These are phyloP conservation scores for Trematocara nigrifrons DNA, from an alignment of 2,113 vertebrate species.

Conservation along the genomic window DNA sequence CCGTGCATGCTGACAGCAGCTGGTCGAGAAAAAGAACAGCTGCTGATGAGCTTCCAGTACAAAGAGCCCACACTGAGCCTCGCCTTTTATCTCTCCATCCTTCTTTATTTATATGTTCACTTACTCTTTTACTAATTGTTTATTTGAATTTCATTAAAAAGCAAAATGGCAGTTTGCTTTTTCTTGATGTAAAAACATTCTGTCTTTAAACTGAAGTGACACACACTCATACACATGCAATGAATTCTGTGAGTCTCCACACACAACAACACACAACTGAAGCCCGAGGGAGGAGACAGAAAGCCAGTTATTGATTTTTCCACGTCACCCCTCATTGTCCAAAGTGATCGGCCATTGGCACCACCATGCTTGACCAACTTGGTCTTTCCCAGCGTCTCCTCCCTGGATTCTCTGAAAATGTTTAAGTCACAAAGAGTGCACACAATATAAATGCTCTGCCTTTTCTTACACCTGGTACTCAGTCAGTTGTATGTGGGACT, in stretches of 20 bases:
- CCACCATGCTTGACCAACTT: neutral
- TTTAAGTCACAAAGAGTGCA: neutral
- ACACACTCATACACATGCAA: neutral
- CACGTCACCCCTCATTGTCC: constrained; percentile 38
- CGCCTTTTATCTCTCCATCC: neutral
- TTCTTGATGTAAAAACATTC: neutral
- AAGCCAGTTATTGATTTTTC: constrained; percentile 40
- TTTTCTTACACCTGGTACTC: neutral
- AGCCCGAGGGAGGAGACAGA: neutral
- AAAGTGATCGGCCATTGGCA: constrained; percentile 23
- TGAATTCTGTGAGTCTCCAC: neutral
- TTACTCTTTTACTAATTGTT: neutral
- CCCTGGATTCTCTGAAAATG: neutral
- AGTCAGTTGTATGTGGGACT: constrained; percentile 1
- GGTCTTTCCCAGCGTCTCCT: neutral
- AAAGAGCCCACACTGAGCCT: neutral
- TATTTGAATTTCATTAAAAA: neutral
- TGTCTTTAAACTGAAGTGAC: neutral
- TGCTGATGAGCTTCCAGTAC: constrained; percentile 34
- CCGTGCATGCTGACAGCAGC: constrained; percentile 56
- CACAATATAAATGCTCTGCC: neutral
- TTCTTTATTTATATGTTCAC: neutral
- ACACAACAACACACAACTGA: neutral
- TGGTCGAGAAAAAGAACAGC: constrained; percentile 47
- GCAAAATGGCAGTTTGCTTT: neutral